phyloP scores from a whole-genome alignment of 2,113 vertebrate genomes.

The Poeciliopsis prolifica region DNA sequence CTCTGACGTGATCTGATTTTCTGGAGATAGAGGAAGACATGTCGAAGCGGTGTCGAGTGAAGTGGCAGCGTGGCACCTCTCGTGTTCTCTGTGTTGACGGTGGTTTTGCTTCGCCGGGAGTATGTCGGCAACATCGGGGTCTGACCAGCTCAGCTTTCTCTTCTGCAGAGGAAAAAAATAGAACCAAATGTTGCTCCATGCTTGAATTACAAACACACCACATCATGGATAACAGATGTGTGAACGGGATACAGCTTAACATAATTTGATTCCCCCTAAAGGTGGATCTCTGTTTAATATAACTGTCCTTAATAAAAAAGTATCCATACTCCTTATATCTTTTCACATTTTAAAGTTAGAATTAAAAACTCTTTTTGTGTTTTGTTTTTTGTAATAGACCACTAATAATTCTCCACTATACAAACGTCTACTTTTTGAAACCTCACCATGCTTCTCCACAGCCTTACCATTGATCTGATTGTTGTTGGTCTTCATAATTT shows the following conservation, averaged over 20 bases:
- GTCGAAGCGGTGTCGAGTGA: conserved; percentile 16
- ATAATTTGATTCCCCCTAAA: background rate
- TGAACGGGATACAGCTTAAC: background rate
- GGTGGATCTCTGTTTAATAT: background rate
- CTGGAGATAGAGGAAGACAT: conserved; percentile 11
- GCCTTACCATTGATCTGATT: background rate
- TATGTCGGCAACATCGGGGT: conserved; percentile 34
- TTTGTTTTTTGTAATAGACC: background rate
- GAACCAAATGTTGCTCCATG: conserved; percentile 23
- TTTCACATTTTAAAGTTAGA: background rate
- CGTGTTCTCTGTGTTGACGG: conserved; percentile 18
- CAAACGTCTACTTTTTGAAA: background rate
- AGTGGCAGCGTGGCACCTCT: conserved; percentile 13
- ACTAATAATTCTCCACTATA: too few species aligned
- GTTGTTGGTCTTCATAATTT: background rate
- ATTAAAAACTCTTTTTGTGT: background rate
- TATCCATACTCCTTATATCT: background rate
- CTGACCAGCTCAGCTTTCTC: conserved; percentile 73
- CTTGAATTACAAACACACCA: background rate
- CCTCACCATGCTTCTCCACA: background rate
- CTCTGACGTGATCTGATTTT: conserved; percentile 16
- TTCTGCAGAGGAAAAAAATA: conserved; percentile 64
- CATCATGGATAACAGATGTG: background rate
- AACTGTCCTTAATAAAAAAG: background rate
- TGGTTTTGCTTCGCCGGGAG: conserved; percentile 32